A percentile compares a stretch with the other conserved stretches of the same genome.
Evolutionary conservation across 2,797 vertebrate species (phyloP).

Genomic region (Sebastes hopkinsi): DNA sequence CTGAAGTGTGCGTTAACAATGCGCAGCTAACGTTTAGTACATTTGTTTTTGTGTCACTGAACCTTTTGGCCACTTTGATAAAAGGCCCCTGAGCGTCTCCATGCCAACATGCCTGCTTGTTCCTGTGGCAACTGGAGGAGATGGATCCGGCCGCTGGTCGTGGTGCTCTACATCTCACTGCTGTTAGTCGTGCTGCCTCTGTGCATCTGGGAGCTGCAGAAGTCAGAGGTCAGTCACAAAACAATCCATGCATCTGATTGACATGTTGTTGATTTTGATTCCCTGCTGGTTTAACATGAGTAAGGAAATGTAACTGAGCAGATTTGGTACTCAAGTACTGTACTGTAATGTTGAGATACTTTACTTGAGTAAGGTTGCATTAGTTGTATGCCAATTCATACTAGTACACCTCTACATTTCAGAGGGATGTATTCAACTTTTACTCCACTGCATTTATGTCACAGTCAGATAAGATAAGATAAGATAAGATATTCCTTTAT

Average conservation of each 20-base stretch:
- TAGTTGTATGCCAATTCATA: too few relatives aligned
- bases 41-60: not conserved
- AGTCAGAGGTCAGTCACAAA: conserved; percentile 85
- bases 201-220: conserved; percentile 93
- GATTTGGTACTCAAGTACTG: too few relatives aligned
- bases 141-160: conserved; percentile 95
- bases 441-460: not conserved
- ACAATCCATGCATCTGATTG: not conserved
- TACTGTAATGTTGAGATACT: rapidly evolving
- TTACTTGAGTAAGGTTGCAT: too few relatives aligned
- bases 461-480: not conserved
- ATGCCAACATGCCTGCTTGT: conserved; percentile 87
- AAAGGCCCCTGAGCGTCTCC: conserved; percentile 17
- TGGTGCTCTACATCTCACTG: conserved; percentile 88
- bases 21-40: conserved; percentile 27
- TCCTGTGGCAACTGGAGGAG: conserved; percentile 95
- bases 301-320: too few relatives aligned
- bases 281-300: not conserved
- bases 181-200: conserved; percentile 90
- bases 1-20: not conserved
- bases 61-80: not conserved
- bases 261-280: not conserved
- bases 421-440: not conserved
- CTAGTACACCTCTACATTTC: too few relatives aligned
- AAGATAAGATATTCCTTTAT: too few relatives aligned